Base-by-base conservation (phyloP, 2,113 vertebrate species). In the Muntiacus reevesi region DNA sequence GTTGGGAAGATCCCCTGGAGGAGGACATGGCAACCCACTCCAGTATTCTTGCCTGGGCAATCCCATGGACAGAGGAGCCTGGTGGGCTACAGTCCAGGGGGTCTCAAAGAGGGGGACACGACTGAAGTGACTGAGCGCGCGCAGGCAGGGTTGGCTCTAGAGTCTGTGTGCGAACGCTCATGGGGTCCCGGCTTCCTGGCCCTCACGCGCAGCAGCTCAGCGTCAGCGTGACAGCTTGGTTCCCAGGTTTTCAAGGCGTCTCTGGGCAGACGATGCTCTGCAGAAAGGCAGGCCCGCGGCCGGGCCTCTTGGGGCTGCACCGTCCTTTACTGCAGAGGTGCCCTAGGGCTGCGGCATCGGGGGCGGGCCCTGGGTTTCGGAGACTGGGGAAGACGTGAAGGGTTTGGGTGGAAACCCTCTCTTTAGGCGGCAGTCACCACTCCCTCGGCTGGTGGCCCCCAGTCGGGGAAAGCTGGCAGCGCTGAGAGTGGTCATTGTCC, bases 341-440 rank as follows among this genome's bases (percentile, higher is more conserved):
- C 52, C 1, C 10, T 6, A 3, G 45, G 3, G 2, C 57, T 0
- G 1, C 3, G 0, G 23, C 57, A 15, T 17, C 6, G 1, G 5
- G 21, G 33, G 25, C 40, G 47, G 16, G 21, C 55, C 36, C 13
- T 19, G 81, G 13, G 28, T 19, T 81, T 23, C 1, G 55, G 85
- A 45, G 43, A 64, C 59, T 4, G 19, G 30, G 30, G n/a, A 7
- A 76, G 57, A 30, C 3, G 36, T 11, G n/a, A 19, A 23, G 47
- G 21, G 33, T 85, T 30, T 13, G 54, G 43, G 30, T 47, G 11
- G 79, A 52, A 60, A 54, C 36, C 52, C n/a, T 76, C 6, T 81
- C n/a, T 36, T 28, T 15, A 43, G 45, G n/a, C 4, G 0, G 45
- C 23, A 67, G 36, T 25, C 64, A 16, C 59, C 1, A 1, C 57